Conservation (phyloP, 2,113 vertebrate genomes). For the Leptobrachium ailaonicum region DNA sequence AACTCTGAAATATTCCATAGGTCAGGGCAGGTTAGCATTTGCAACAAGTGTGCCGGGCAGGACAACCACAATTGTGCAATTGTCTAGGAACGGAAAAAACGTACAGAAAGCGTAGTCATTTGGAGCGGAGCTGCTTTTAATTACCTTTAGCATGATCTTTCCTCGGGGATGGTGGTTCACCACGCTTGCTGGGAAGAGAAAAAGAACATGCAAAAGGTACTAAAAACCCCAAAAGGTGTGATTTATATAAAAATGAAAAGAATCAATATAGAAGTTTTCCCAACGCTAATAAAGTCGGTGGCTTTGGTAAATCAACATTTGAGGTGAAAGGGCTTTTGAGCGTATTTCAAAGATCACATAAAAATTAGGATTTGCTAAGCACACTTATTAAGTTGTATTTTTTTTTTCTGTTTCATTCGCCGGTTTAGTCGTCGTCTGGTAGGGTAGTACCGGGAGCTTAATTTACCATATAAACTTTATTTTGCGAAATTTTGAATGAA, state of each 20-base stretch:
- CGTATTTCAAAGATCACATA: conserved; percentile 30
- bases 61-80: conserved; percentile 25
- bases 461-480: too few species aligned
- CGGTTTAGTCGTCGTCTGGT: neutral
- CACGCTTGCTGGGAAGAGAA: conserved; percentile 28
- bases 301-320: conserved; percentile 42
- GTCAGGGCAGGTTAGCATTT: conserved; percentile 6
- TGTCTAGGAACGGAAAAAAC: conserved; percentile 2
- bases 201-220: conserved; percentile 9
- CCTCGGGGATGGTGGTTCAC: conserved; percentile 30
- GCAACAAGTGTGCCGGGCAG: conserved; percentile 11
- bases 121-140: conserved; percentile 11
- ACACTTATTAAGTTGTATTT: conserved; percentile 5
- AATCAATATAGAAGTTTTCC: conserved; percentile 28
- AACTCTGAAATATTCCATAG: conserved; percentile 11
- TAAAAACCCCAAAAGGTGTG: conserved; percentile 36
- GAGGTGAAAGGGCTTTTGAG: conserved; percentile 25
- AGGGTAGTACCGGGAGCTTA: too few species aligned
- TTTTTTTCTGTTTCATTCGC: neutral
- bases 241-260: conserved; percentile 25
- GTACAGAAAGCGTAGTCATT: conserved; percentile 4
- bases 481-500: too few species aligned
- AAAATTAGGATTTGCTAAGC: conserved; percentile 36
- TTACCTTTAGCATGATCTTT: conserved; percentile 17
- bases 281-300: conserved; percentile 26